These are phyloP conservation scores for Genyomyrus donnyi DNA, from an alignment of 2,113 vertebrate genomes.

Conservation along the genomic window DNA sequence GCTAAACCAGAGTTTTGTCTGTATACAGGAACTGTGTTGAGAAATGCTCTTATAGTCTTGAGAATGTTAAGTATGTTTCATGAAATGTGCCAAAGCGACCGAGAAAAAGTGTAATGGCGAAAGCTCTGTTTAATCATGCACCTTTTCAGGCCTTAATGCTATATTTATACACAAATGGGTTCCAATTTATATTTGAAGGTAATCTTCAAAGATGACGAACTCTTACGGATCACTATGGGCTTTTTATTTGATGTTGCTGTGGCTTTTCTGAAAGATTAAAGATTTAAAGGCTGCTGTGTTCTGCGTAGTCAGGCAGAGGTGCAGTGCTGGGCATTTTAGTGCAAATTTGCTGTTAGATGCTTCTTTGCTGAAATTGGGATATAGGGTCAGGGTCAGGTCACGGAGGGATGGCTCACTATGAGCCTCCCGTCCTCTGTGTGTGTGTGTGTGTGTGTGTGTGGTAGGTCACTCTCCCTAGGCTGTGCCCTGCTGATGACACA, in stretches of 20 bases:
- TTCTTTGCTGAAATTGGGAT: not conserved
- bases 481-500: not conserved
- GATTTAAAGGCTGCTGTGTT: not conserved
- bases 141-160: not conserved
- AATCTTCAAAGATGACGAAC: not conserved
- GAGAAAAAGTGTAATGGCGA: not conserved
- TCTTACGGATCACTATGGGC: not conserved
- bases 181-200: slow-evolving; percentile 14
- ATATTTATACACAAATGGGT: not conserved
- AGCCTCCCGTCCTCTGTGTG: not conserved
- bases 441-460: not conserved
- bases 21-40: not conserved
- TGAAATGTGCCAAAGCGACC: not conserved
- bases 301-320: no score
- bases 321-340: not conserved
- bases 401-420: not conserved
- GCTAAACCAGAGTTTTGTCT: not conserved
- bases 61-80: not conserved
- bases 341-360: not conserved
- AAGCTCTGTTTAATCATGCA: not conserved
- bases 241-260: not conserved
- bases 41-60: not conserved
- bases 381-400: not conserved
- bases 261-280: not conserved
- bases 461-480: not conserved